phyloP scores from a whole-genome alignment of 37 sponge, comb jelly and placozoan genomes.

The Halisarca cf. caerulea region DNA sequence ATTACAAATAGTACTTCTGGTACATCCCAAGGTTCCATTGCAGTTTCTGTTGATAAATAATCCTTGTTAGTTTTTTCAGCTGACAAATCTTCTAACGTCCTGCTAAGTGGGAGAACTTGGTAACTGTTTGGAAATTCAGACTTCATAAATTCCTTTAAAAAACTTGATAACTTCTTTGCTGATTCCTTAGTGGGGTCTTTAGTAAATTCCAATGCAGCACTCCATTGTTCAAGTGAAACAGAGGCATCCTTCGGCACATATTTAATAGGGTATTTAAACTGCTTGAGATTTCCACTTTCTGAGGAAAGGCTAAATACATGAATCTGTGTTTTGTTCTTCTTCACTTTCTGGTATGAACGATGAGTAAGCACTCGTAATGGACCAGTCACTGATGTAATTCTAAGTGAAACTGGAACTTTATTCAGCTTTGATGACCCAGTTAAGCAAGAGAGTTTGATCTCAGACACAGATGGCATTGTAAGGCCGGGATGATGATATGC shows the following conservation, averaged over 20 bases:
- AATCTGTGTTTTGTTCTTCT: no score
- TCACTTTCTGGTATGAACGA: not conserved
- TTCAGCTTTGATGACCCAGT: not conserved
- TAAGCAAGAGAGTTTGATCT: not conserved
- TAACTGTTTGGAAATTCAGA: no score
- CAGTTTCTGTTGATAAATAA: not conserved
- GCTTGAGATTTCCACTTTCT: no score
- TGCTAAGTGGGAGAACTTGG: no score
- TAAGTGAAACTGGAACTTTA: not conserved
- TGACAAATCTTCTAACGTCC: not conserved
- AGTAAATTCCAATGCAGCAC: no score
- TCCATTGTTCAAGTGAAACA: no score
- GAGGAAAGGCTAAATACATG: no score
- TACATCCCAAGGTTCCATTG: not conserved
- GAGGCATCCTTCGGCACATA: no score
- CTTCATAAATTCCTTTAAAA: no score
- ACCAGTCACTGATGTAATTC: not conserved
- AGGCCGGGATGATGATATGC: not conserved
- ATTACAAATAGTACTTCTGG: not conserved
- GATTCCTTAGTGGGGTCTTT: no score
- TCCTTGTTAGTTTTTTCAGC: not conserved
- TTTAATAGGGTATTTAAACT: no score
- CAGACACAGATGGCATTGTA: not conserved
- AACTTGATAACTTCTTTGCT: no score
- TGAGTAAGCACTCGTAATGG: not conserved